phyloP scores from a whole-genome alignment of 2,113 vertebrate genomes.

The Sporophila hypoxantha region DNA sequence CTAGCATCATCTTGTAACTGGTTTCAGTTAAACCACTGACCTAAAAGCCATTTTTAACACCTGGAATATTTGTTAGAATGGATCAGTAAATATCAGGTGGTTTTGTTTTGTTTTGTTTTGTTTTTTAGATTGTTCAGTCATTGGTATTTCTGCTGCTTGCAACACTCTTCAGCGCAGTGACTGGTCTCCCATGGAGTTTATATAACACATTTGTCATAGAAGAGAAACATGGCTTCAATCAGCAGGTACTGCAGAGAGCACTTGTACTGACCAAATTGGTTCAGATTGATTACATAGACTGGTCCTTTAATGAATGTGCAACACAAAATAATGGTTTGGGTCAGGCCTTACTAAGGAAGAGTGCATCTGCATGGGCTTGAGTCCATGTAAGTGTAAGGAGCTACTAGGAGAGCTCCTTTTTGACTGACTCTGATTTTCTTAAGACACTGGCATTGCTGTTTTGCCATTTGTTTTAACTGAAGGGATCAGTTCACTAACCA shows the following conservation, averaged over 20 bases:
- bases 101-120: background rate
- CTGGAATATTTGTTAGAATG: background rate
- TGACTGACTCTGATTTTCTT: background rate
- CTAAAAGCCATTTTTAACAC: background rate
- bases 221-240: slow-evolving; percentile 97
- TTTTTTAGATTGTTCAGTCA: slow-evolving; percentile 86
- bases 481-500: background rate
- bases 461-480: background rate
- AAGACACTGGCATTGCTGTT: background rate
- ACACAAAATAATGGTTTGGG: background rate
- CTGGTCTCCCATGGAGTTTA: slow-evolving; percentile 94
- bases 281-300: background rate
- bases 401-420: background rate
- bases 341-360: background rate
- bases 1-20: background rate
- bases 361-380: background rate
- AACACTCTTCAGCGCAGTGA: slow-evolving; percentile 91
- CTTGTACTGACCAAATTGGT: background rate
- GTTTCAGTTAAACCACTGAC: background rate
- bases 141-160: slow-evolving; percentile 87
- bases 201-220: slow-evolving; percentile 97
- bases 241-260: slow-evolving; percentile 78
- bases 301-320: background rate
- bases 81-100: background rate
- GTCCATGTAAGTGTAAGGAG: accelerated